Percentiles rank a stretch among this genome's conserved stretches.
These are phyloP conservation scores for Sinocyclocheilus grahami DNA, from an alignment of 2,113 vertebrate species.

Conservation along the genomic window DNA sequence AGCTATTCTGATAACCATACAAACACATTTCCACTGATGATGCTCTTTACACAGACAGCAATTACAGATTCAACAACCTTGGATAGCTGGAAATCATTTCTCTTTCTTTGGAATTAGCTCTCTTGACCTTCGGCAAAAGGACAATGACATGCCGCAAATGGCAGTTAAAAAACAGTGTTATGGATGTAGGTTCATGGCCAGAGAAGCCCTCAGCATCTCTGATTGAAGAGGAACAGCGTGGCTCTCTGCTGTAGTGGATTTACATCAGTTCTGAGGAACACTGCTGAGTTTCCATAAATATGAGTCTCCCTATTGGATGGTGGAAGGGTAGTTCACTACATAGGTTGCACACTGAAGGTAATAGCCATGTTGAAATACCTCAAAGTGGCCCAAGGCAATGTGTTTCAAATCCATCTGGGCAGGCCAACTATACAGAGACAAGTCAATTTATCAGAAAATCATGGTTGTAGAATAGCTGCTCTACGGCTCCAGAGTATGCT, in stretches of 20 bases:
- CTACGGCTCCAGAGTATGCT: neutral
- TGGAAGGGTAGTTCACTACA: conserved; percentile 3
- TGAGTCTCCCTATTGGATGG: neutral
- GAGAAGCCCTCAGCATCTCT: neutral
- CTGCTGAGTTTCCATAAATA: conserved; percentile 4
- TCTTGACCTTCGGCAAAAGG: neutral
- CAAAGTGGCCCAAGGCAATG: conserved; percentile 3
- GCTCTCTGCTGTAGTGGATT: neutral
- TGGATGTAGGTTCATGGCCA: neutral
- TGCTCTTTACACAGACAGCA: neutral
- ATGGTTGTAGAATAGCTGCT: neutral
- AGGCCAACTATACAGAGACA: neutral
- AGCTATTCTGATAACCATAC: neutral
- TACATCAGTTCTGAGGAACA: neutral
- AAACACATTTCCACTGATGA: neutral
- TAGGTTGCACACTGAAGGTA: neutral
- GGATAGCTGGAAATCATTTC: neutral
- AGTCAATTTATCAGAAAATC: conserved; percentile 22
- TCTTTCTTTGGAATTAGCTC: neutral
- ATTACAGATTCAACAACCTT: conserved; percentile 7
- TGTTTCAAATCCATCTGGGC: conserved; percentile 16
- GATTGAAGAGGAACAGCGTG: neutral
- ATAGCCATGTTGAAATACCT: conserved; percentile 2
- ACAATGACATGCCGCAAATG: neutral
- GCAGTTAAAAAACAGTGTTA: neutral